A percentile compares a stretch with the other conserved stretches of the same genome.
phyloP scores from a whole-genome alignment of 1,140 invertebrate genomes.

The Euura saliciscinereae region DNA sequence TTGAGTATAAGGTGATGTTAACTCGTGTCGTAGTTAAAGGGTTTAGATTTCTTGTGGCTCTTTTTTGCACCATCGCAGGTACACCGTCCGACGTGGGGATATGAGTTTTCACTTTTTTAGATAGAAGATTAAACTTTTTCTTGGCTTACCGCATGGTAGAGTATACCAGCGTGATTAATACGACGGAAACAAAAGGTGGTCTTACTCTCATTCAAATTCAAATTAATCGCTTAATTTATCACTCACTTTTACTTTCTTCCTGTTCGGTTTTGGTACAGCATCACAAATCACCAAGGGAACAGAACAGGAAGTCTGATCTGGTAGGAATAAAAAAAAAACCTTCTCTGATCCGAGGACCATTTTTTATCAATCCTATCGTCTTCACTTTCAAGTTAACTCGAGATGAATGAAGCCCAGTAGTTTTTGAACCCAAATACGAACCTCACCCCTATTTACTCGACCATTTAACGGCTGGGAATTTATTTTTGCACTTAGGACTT shows the following conservation, averaged over 20 bases:
- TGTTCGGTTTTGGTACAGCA: neutral
- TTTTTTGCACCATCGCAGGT: neutral
- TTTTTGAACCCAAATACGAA: too few species aligned
- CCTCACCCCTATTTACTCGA: too few species aligned
- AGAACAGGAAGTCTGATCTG: neutral
- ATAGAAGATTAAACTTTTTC: neutral
- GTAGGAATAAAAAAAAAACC: neutral
- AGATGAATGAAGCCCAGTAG: too few species aligned
- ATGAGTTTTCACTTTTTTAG: neutral
- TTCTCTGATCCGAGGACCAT: neutral
- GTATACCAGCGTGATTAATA: neutral
- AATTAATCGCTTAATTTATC: conserved; percentile 14
- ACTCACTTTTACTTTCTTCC: conserved; percentile 11
- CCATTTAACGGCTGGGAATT: too few species aligned
- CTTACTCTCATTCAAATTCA: conserved; percentile 9
- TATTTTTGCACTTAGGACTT: too few species aligned
- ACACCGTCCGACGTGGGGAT: neutral
- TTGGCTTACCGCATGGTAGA: neutral
- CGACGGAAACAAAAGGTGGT: neutral
- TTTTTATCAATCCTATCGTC: too few species aligned
- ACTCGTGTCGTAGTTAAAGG: neutral
- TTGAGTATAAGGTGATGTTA: too few species aligned
- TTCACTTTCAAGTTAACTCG: too few species aligned
- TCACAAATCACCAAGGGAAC: conserved; percentile 6
- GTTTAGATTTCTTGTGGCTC: neutral